Percentiles rank a stretch among this genome's conserved stretches.
Conservation (phyloP, 2,797 vertebrate genomes). For the Trematomus bernacchii region DNA sequence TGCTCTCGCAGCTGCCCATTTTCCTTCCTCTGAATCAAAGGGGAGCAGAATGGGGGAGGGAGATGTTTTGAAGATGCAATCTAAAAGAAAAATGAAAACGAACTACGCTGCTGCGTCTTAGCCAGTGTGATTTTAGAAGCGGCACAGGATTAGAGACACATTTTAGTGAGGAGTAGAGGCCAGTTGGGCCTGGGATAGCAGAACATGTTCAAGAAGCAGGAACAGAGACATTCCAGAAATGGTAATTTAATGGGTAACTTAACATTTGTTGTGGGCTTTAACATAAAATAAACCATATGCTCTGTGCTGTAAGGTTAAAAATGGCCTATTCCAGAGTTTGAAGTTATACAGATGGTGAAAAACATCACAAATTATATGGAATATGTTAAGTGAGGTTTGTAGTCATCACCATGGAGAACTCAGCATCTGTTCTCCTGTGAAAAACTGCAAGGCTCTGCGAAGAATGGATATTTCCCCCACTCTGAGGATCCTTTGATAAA, state of each 20-base stretch:
- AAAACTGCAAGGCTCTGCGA: constrained; percentile 68
- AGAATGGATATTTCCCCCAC: constrained; percentile 72
- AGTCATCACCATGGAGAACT: constrained; percentile 57
- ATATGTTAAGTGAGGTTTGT: constrained; percentile 57
- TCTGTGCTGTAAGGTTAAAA: constrained; percentile 47
- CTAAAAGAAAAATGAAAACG: constrained; percentile 75
- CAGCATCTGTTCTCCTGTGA: constrained; percentile 66
- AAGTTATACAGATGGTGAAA: constrained; percentile 66
- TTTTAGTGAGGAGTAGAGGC: constrained; percentile 67
- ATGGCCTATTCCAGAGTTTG: constrained; percentile 46
- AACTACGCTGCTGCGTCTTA: constrained; percentile 65
- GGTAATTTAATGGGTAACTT: constrained; percentile 43
- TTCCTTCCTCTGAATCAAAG: constrained; percentile 66
- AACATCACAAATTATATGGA: constrained; percentile 52
- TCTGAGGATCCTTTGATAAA: constrained; percentile 76
- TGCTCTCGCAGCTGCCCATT: constrained; percentile 58
- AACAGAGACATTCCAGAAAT: constrained; percentile 45
- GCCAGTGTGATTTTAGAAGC: constrained; percentile 59
- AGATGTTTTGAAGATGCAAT: constrained; percentile 77
- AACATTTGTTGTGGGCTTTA: constrained; percentile 50
- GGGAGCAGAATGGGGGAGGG: constrained; percentile 40
- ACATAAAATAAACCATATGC: constrained; percentile 46
- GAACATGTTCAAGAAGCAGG: constrained; percentile 37
- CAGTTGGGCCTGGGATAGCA: constrained; percentile 51
- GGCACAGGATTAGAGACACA: constrained; percentile 65